Evolutionary conservation across 1,140 invertebrate genomes (phyloP).

Genomic region (Goniozus legneri): DNA sequence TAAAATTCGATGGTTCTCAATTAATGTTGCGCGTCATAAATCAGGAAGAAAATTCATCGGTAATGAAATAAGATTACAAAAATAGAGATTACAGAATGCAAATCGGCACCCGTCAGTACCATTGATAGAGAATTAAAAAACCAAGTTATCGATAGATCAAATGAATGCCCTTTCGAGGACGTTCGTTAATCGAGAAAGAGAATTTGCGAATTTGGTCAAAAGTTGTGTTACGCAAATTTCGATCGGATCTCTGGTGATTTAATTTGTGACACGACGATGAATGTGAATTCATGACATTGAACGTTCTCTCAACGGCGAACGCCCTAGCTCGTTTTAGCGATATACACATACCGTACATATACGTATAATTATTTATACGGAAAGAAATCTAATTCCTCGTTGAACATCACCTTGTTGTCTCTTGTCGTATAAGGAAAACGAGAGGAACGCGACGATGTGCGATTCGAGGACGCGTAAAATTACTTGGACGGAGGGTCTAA

Average conservation of each 20-base stretch:
- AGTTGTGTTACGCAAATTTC: no score
- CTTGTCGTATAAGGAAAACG: constrained; percentile 16
- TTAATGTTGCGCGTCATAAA: no score
- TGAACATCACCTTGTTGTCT: constrained; percentile 8
- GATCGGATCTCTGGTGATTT: background rate
- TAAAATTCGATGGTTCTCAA: no score
- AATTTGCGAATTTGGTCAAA: background rate
- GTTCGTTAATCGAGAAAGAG: constrained; percentile 13
- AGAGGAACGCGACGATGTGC: constrained; percentile 24
- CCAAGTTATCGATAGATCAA: constrained; percentile 11
- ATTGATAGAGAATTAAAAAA: constrained; percentile 8
- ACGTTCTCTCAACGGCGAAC: background rate
- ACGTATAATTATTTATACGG: constrained; percentile 5
- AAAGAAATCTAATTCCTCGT: constrained; percentile 18
- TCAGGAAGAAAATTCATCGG: no score
- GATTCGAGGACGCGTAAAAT: constrained; percentile 17
- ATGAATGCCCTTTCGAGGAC: constrained; percentile 23
- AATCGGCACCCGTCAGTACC: constrained; percentile 19
- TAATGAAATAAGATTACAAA: no score
- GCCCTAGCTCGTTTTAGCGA: background rate
- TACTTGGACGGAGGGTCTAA: constrained; percentile 53
- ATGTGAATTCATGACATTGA: background rate
- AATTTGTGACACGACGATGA: background rate
- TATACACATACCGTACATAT: constrained; percentile 4
- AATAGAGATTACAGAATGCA: no score